phyloP scores from a whole-genome alignment of 2,888 invertebrate genomes.

The Platynereis dumerilii region DNA sequence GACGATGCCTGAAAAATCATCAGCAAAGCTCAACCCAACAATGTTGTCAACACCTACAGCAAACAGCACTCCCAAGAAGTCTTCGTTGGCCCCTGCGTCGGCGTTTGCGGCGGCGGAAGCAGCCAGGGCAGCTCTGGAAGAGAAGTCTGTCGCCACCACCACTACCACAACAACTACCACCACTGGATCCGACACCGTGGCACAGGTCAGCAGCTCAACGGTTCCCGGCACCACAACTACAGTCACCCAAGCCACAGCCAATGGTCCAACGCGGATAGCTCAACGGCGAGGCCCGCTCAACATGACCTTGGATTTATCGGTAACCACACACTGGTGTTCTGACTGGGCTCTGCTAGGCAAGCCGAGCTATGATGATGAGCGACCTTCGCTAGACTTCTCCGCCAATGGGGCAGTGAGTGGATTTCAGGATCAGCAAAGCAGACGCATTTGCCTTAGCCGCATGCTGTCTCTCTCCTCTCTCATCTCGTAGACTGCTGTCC shows the following conservation, averaged over 20 bases:
- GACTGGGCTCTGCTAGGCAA: conserved; percentile 9
- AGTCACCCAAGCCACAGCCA: conserved; percentile 26
- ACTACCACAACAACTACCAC: conserved; percentile 7
- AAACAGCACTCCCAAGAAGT: conserved; percentile 8
- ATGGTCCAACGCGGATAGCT: conserved; percentile 22
- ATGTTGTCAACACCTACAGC: not conserved
- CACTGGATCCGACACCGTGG: not conserved
- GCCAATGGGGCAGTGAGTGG: conserved; percentile 27
- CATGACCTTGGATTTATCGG: conserved; percentile 41
- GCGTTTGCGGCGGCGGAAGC: too few relatives aligned
- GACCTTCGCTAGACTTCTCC: conserved; percentile 26
- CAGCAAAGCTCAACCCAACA: conserved; percentile 15
- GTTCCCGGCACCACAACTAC: not conserved
- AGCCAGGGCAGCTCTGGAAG: too few relatives aligned
- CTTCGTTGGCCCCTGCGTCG: not conserved
- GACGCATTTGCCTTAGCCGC: conserved; percentile 1
- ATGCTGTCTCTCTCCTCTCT: too few relatives aligned
- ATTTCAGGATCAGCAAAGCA: conserved; percentile 26
- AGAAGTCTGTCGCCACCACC: too few relatives aligned
- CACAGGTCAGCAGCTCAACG: not conserved
- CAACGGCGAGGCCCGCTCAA: conserved; percentile 39
- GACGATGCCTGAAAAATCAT: conserved; percentile 18
- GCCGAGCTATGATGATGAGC: conserved; percentile 14
- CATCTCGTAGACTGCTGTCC: too few relatives aligned
- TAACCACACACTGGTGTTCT: conserved; percentile 32